A percentile compares a stretch with the other conserved stretches of the same genome.
These are phyloP conservation scores for Lampris incognitus DNA, from an alignment of 2,113 vertebrate genomes.

Conservation along the genomic window DNA sequence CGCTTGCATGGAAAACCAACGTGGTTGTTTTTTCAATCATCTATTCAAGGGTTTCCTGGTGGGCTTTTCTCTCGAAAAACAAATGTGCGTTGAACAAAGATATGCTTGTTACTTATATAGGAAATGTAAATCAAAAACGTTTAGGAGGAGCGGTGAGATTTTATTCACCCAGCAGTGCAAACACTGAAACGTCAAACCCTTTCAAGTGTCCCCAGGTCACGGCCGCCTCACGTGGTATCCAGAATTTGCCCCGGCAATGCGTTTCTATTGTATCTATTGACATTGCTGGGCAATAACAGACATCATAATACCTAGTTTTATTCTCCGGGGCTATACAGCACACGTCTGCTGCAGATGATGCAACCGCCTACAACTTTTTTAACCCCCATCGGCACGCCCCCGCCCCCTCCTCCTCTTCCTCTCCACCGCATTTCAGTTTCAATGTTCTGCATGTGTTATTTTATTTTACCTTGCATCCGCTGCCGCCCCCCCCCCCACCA, in stretches of 20 bases:
- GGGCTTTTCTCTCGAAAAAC: constrained; percentile 76
- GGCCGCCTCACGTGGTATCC: constrained; percentile 31
- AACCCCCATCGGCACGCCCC: background rate
- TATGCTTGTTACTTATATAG: constrained; percentile 67
- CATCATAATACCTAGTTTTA: constrained; percentile 13
- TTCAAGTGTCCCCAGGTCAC: constrained; percentile 35
- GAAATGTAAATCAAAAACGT: constrained; percentile 69
- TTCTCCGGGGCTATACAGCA: constrained; percentile 36
- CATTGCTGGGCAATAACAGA: constrained; percentile 35
- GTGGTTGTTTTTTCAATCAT: constrained; percentile 80
- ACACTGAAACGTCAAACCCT: constrained; percentile 42
- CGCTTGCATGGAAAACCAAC: constrained; percentile 79
- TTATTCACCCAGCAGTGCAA: constrained; percentile 43
- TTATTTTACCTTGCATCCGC: constrained; percentile 75
- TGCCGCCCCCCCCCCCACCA: background rate
- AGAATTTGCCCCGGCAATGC: background rate
- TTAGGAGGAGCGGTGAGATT: constrained; percentile 49
- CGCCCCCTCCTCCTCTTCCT: constrained; percentile 8
- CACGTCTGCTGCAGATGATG: constrained; percentile 52
- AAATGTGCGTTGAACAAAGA: constrained; percentile 75
- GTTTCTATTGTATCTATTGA: constrained; percentile 6
- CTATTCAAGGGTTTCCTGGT: constrained; percentile 78
- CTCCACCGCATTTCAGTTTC: constrained; percentile 55
- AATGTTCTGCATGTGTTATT: constrained; percentile 76
- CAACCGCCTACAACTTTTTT: constrained; percentile 27